Evolutionary conservation across 2,113 vertebrate genomes (phyloP).

Genomic region (Lipotes vexillifer): DNA sequence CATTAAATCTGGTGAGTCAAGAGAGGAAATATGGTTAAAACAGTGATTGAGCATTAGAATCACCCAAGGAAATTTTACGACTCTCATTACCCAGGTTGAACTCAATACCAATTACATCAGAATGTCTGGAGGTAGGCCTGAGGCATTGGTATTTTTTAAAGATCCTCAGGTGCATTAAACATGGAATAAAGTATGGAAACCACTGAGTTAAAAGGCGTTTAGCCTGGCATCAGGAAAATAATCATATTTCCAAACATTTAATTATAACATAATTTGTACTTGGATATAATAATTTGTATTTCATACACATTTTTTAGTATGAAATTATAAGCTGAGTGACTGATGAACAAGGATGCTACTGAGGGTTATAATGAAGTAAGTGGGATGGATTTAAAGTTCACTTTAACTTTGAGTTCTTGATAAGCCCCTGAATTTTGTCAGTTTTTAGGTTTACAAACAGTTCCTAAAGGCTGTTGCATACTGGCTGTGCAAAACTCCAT

Average conservation of each 20-base stretch:
- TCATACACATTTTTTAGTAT: not conserved
- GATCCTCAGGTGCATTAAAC: not conserved
- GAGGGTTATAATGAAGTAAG: not conserved
- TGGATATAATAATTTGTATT: not conserved
- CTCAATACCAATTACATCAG: not conserved
- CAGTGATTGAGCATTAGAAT: not conserved
- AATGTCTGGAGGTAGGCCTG: not conserved
- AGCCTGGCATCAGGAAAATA: not conserved
- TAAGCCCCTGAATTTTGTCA: not conserved
- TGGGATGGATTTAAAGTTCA: not conserved
- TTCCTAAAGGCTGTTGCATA: not conserved
- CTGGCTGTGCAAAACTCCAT: not conserved
- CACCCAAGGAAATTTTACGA: not conserved
- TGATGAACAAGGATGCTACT: not conserved
- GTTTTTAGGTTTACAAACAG: not conserved
- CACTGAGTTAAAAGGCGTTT: not conserved
- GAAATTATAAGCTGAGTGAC: not conserved
- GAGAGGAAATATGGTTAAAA: not conserved
- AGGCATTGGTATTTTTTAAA: not conserved
- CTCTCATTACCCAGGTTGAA: not conserved
- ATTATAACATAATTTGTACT: not conserved
- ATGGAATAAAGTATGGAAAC: not conserved
- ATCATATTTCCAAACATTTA: not conserved
- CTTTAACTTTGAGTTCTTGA: not conserved
- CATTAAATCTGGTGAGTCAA: not conserved